Evolutionary conservation across 2,797 vertebrate species (phyloP).

Genomic region (Urosaurus nigricauda): DNA sequence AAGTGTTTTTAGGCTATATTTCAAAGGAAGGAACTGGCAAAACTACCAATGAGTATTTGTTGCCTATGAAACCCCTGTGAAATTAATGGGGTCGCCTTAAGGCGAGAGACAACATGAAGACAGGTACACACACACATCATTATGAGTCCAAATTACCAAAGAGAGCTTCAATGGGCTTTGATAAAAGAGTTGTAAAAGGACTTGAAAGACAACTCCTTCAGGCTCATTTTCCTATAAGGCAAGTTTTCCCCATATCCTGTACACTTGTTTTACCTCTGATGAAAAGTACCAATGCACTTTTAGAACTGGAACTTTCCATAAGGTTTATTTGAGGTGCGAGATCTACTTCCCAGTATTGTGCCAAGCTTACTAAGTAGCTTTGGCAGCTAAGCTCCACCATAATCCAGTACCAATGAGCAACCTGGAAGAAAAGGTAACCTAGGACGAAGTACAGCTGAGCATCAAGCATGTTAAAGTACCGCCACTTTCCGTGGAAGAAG

Average conservation of each 20-base stretch:
- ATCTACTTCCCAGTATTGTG: background rate
- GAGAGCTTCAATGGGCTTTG: no score
- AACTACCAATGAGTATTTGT: no score
- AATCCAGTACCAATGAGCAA: background rate
- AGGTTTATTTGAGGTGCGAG: background rate
- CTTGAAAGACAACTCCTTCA: background rate
- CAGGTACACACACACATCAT: no score
- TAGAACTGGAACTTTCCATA: background rate
- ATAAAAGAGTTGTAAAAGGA: background rate
- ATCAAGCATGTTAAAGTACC: background rate
- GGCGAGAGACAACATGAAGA: no score
- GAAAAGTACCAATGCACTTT: background rate
- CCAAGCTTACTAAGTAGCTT: background rate
- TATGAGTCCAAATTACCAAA: background rate
- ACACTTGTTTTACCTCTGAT: background rate
- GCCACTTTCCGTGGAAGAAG: background rate
- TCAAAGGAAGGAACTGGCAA: no score
- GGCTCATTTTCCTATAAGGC: background rate
- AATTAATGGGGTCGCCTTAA: no score
- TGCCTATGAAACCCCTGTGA: no score
- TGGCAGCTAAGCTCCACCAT: background rate
- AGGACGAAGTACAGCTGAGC: background rate
- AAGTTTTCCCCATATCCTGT: no score
- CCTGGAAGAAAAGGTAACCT: background rate
- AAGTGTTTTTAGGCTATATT: no score